phyloP scores from a whole-genome alignment of 1,140 invertebrate genomes.

The Pseudomyrmex sp. region DNA sequence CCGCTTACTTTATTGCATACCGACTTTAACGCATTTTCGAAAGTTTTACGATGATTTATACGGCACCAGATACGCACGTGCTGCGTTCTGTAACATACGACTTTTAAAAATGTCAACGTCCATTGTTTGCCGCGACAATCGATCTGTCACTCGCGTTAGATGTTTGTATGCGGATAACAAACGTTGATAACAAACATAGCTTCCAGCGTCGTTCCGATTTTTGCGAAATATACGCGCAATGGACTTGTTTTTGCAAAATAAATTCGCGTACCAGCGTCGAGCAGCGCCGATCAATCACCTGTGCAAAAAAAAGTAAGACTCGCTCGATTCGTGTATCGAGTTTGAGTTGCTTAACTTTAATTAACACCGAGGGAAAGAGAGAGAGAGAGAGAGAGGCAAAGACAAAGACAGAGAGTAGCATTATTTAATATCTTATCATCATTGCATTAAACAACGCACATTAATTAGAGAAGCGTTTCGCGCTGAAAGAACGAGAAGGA shows the following conservation, averaged over 20 bases:
- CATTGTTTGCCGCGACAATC: slow-evolving; percentile 32
- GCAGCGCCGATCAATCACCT: neutral
- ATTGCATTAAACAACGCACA: too few species aligned
- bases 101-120: slow-evolving; percentile 38
- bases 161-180: slow-evolving; percentile 26
- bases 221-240: slow-evolving; percentile 4
- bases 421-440: too few species aligned
- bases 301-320: neutral
- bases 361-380: too few species aligned
- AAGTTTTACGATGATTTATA: slow-evolving; percentile 9
- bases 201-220: slow-evolving; percentile 14
- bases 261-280: slow-evolving; percentile 1
- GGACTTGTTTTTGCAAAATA: slow-evolving; percentile 21
- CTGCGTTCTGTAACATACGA: slow-evolving; percentile 13
- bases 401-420: too few species aligned
- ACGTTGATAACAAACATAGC: neutral
- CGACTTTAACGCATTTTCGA: neutral
- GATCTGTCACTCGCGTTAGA: slow-evolving; percentile 34
- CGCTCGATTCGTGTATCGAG: too few species aligned
- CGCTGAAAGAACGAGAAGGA: neutral
- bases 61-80: neutral
- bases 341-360: too few species aligned
- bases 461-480: neutral
- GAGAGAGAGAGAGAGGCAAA: too few species aligned
- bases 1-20: neutral